phyloP scores from a whole-genome alignment of 2,113 vertebrate species.

The Nyctibius bracteatus region DNA sequence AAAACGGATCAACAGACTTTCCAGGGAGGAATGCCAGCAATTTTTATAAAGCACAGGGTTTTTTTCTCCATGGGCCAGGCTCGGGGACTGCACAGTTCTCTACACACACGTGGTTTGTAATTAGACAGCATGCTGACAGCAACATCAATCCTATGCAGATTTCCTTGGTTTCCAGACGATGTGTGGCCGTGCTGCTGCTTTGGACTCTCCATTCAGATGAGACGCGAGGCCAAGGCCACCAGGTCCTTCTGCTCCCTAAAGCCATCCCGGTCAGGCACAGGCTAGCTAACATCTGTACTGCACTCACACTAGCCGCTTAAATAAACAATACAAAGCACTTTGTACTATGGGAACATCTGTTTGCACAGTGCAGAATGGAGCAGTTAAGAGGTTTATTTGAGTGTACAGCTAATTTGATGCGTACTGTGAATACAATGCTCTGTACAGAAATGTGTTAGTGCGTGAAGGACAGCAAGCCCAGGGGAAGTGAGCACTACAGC shows the following conservation, averaged over 20 bases:
- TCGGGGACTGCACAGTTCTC: not conserved
- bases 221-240: not conserved
- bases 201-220: too few relatives aligned
- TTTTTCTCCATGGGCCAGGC: not conserved
- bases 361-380: not conserved
- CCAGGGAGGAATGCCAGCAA: not conserved
- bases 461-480: not conserved
- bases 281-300: not conserved
- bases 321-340: not conserved
- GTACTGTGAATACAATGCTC: not conserved
- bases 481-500: not conserved
- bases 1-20: not conserved
- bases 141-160: not conserved
- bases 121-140: not conserved
- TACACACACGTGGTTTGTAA: fast-evolving
- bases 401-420: not conserved
- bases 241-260: not conserved
- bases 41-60: not conserved
- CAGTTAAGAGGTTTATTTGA: not conserved
- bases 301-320: fast-evolving
- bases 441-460: not conserved
- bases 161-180: not conserved
- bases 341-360: not conserved
- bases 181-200: not conserved
- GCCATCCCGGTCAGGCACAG: not conserved